These are phyloP conservation scores for Anarsia innoxiella DNA, from an alignment of 2,888 invertebrate genomes.

Conservation along the genomic window DNA sequence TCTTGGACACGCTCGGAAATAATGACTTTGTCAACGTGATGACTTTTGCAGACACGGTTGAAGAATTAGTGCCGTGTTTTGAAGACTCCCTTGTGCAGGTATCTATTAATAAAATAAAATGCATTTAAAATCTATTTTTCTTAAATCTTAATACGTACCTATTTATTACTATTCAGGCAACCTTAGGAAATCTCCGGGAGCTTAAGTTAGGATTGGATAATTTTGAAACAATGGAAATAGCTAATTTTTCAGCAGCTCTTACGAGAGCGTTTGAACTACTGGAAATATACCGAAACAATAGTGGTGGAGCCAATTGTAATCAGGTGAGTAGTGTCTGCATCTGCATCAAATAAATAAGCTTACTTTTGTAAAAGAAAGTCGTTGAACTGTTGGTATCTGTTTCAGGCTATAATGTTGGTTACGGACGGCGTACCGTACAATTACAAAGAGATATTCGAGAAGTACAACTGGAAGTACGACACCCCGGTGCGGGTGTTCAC, in stretches of 20 bases:
- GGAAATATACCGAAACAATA: constrained; percentile 76
- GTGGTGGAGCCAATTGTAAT: constrained; percentile 79
- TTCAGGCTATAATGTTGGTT: constrained; percentile 96
- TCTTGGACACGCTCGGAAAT: constrained; percentile 96
- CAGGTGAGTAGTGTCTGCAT: too few species aligned
- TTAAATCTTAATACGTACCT: not conserved
- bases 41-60: constrained; percentile 89
- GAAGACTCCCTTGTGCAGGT: constrained; percentile 93
- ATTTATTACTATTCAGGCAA: constrained; percentile 79
- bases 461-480: constrained; percentile 88
- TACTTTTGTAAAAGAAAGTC: too few species aligned
- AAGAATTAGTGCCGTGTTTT: constrained; percentile 91
- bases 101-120: constrained; percentile 11
- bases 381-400: too few species aligned
- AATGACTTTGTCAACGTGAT: constrained; percentile 99
- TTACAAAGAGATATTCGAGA: constrained; percentile 93
- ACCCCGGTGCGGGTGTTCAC: constrained; percentile 97
- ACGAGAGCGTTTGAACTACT: constrained; percentile 93
- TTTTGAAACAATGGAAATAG: constrained; percentile 89
- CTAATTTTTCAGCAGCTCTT: constrained; percentile 94
- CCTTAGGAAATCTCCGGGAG: constrained; percentile 87
- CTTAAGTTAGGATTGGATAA: constrained; percentile 86
- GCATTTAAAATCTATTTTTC: not conserved
- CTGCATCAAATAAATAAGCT: too few species aligned
- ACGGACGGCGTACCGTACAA: constrained; percentile 99